A percentile compares a stretch with the other conserved stretches of the same genome.
phyloP scores from a whole-genome alignment of 2,113 vertebrate species.

The Eurystomus gularis region DNA sequence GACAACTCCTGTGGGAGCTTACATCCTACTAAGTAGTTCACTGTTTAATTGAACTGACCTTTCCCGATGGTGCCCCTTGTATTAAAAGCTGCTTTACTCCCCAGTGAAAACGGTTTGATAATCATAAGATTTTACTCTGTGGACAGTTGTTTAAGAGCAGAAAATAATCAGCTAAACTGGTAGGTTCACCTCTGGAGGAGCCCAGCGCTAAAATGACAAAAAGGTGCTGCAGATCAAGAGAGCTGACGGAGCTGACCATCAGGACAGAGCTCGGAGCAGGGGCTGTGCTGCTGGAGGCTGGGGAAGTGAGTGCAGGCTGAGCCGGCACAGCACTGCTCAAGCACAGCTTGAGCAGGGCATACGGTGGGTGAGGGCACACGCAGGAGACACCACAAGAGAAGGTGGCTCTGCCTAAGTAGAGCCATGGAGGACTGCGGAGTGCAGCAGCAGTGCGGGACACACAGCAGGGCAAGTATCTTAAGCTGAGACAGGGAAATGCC shows the following conservation, averaged over 20 bases:
- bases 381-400: background rate
- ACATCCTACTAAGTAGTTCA: conserved; percentile 44
- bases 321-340: background rate
- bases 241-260: background rate
- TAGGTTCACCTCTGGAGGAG: background rate
- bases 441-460: background rate
- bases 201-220: background rate
- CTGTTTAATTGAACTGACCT: conserved; percentile 65
- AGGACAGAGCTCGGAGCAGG: background rate
- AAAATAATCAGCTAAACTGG: conserved; percentile 54
- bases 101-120: conserved; percentile 51
- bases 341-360: rapidly evolving
- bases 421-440: background rate
- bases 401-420: background rate
- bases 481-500: background rate
- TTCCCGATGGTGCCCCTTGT: background rate
- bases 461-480: background rate
- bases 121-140: conserved; percentile 55
- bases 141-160: conserved; percentile 51
- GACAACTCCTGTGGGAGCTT: conserved; percentile 49
- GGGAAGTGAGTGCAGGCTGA: background rate
- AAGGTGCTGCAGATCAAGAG: background rate
- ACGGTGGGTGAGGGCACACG: rapidly evolving
- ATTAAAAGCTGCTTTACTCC: conserved; percentile 57
- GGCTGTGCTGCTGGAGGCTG: background rate